These are phyloP conservation scores for Anoplius nigerrimus DNA, from an alignment of 2,888 invertebrate genomes.

Conservation along the genomic window DNA sequence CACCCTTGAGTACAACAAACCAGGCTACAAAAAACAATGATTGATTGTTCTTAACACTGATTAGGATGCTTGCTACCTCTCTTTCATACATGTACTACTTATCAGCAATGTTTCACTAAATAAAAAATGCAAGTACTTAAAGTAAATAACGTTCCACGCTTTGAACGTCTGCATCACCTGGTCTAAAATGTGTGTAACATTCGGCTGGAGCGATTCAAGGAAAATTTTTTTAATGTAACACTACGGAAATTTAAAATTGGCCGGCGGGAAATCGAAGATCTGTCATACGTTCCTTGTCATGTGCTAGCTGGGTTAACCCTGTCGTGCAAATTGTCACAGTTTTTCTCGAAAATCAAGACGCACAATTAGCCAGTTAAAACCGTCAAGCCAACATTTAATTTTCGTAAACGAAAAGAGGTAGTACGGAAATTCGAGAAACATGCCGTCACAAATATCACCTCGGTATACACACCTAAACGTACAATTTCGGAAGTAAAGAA, in stretches of 20 bases:
- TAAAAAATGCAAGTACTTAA: too few relatives aligned
- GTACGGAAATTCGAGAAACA: too few relatives aligned
- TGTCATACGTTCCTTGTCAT: conserved; percentile 33
- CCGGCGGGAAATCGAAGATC: conserved; percentile 43
- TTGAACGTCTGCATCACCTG: neutral
- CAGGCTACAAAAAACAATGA: too few relatives aligned
- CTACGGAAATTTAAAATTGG: conserved; percentile 28
- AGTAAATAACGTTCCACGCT: neutral
- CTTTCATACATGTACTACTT: too few relatives aligned
- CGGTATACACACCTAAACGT: neutral
- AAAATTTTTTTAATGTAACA: neutral
- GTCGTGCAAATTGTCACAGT: conserved; percentile 32
- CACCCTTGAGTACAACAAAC: too few relatives aligned
- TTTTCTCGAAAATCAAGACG: neutral
- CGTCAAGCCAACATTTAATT: neutral
- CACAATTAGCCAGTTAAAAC: neutral
- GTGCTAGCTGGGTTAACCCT: conserved; percentile 20
- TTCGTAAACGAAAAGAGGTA: too few relatives aligned
- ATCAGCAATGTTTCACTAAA: too few relatives aligned
- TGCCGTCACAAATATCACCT: too few relatives aligned
- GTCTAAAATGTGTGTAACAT: neutral
- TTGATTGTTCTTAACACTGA: too few relatives aligned
- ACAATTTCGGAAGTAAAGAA: conserved; percentile 2
- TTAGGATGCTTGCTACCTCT: too few relatives aligned
- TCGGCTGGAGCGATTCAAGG: neutral